Evolutionary conservation across 2,113 vertebrate genomes (phyloP).

Genomic region (Nibea albiflora): DNA sequence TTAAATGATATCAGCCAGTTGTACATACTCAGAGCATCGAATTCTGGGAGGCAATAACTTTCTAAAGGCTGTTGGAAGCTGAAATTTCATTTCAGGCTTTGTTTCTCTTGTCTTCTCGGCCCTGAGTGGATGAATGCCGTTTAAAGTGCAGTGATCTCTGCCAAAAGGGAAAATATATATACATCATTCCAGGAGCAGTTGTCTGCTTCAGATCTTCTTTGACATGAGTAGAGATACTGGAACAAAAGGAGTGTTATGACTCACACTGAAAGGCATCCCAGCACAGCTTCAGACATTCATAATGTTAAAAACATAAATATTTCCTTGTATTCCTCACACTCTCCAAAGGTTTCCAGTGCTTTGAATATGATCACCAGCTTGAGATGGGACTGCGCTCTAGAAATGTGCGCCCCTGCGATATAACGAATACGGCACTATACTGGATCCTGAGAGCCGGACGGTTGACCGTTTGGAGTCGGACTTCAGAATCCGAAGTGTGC

Average conservation of each 20-base stretch:
- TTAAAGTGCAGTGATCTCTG: slow-evolving; percentile 53
- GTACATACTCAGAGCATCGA: slow-evolving; percentile 52
- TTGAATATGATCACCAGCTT: slow-evolving; percentile 20
- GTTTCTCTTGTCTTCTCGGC: slow-evolving; percentile 25
- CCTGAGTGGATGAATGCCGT: slow-evolving; percentile 27
- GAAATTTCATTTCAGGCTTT: slow-evolving; percentile 45
- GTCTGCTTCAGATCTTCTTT: slow-evolving; percentile 18
- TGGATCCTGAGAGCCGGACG: background rate
- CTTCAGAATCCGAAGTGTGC: slow-evolving; percentile 41
- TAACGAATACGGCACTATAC: slow-evolving; percentile 50
- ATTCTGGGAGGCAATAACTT: slow-evolving; percentile 56
- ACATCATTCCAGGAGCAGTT: background rate
- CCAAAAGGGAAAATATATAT: slow-evolving; percentile 4
- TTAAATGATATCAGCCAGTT: slow-evolving; percentile 58
- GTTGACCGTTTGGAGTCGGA: slow-evolving; percentile 33
- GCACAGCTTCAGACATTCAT: slow-evolving; percentile 27
- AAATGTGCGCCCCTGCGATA: slow-evolving; percentile 1
- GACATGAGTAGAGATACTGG: slow-evolving; percentile 18
- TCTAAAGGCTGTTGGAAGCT: slow-evolving; percentile 40
- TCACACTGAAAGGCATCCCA: slow-evolving; percentile 16
- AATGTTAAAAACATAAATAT: slow-evolving; percentile 18
- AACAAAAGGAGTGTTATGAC: slow-evolving; percentile 30
- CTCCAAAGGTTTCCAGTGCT: slow-evolving; percentile 22
- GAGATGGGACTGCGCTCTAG: slow-evolving; percentile 5
- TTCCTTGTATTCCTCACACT: background rate